phyloP scores from a whole-genome alignment of 1,140 invertebrate species.

The Zaprionus tsacasi region DNA sequence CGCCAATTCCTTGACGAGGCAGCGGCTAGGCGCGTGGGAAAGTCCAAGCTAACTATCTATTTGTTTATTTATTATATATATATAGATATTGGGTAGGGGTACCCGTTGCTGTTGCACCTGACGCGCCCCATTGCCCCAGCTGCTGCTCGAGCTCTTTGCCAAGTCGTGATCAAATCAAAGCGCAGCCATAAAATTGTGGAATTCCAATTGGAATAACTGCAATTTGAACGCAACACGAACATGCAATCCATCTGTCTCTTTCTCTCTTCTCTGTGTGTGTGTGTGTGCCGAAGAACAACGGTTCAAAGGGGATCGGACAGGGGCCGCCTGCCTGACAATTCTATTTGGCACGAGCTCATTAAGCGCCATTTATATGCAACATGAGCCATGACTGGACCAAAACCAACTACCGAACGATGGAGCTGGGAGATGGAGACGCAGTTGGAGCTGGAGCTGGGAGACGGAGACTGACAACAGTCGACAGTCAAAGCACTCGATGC shows the following conservation, averaged over 20 bases:
- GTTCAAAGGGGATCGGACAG: background rate
- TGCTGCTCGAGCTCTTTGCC: conserved; percentile 1
- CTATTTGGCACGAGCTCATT: conserved; percentile 83
- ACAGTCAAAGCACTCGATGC: conserved; percentile 44
- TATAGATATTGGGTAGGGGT: background rate
- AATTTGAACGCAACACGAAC: conserved; percentile 74
- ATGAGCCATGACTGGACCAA: conserved; percentile 76
- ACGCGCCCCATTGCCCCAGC: conserved; percentile 41
- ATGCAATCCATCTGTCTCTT: conserved; percentile 6
- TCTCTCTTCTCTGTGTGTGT: background rate
- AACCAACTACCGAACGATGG: conserved; percentile 42
- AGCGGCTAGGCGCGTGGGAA: conserved; percentile 61
- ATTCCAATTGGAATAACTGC: conserved; percentile 69
- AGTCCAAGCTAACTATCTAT: conserved; percentile 18
- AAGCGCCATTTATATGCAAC: conserved; percentile 83
- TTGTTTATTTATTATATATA: background rate
- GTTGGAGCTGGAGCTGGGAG: conserved; percentile 17
- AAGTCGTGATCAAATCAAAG: conserved; percentile 75
- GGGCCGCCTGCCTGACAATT: conserved; percentile 65
- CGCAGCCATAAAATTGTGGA: conserved; percentile 70
- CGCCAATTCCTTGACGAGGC: conserved; percentile 5
- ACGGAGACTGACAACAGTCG: conserved; percentile 41
- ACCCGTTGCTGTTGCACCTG: conserved; percentile 47
- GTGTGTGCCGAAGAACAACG: background rate
- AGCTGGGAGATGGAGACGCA: background rate